Conservation (phyloP, 2,797 vertebrate species). For the Tinamus major region DNA sequence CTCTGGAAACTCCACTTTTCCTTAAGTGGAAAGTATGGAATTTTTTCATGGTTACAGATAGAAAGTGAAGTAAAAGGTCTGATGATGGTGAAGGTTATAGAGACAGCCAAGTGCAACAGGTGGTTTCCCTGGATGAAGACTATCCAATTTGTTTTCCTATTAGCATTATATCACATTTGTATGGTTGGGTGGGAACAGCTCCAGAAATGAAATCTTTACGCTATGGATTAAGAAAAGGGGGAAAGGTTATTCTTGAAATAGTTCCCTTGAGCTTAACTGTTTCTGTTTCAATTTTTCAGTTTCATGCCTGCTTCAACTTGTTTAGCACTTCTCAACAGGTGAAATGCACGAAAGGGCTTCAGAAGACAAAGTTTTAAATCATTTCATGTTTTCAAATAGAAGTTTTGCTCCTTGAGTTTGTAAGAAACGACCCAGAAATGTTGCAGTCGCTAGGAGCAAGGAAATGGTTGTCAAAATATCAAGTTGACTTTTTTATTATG, state of each 20-base stretch:
- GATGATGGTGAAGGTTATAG: neutral
- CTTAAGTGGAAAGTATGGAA: neutral
- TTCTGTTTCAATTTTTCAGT: neutral
- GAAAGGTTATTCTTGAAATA: neutral
- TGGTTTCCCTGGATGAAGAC: neutral
- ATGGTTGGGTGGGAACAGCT: neutral
- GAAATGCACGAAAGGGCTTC: neutral
- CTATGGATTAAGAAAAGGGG: neutral
- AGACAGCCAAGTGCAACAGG: neutral
- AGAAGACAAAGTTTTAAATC: neutral
- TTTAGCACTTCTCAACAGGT: neutral
- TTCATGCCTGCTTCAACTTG: neutral
- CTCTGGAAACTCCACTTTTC: neutral
- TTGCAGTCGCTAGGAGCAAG: neutral
- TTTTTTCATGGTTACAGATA: neutral
- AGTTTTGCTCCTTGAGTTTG: neutral
- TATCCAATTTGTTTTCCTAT: neutral
- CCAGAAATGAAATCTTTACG: neutral
- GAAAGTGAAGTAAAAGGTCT: neutral
- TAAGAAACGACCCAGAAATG: neutral
- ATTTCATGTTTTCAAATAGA: neutral
- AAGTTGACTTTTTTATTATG: neutral
- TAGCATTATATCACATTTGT: neutral
- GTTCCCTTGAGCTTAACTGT: neutral
- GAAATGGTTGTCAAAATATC: neutral